Base-by-base conservation (phyloP, 2,113 vertebrate species). In the Nothobranchius kuhntae region DNA sequence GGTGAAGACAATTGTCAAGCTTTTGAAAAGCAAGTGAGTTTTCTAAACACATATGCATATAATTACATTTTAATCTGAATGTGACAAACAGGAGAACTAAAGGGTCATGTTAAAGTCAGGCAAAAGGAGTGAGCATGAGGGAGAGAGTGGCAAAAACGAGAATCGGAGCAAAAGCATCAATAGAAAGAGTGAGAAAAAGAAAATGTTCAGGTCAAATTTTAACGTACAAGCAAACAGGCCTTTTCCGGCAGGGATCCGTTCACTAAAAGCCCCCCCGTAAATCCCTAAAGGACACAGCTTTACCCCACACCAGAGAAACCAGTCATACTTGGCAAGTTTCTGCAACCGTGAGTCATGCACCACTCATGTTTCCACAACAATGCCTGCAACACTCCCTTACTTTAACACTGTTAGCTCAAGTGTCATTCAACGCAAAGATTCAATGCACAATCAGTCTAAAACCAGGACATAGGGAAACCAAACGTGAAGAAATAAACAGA, bases 291-390 rank as follows among this genome's bases (percentile, higher is more conserved):
- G 66, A 80, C 65, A 66, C 67, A 69, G 57, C 42, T 62, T 21
- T 63, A 21, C 21, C 40, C 30, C 30, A 81, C 57, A 60, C 58
- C 59, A 66, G 73, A 78, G 42, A 14, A 82, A 83, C 75, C 30
- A 50, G 78, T 70, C 68, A 15, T 9, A 63, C 54, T 50, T 9
- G 48, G 54, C 73, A 61, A 56, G 59, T 71, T 47, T 35, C 51
- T 52, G 50, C 15, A 2, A 17, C 42, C 61, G 53, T 69, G 73
- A 76, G 76, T 80, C 85, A 90, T 81, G 87, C 82, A 70, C 21
- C 56, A 80, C 58, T 67, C 13, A 11, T 40, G 13, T 80, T 50
- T 67, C 24, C 57, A 73, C 75, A 80, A 77, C 68, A 70, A 73
- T 50, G 53, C 40, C 24, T 54, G 67, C 65, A 61, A 52, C 53